Evolutionary conservation across 2,113 vertebrate species (phyloP), one percentile per base, ranked within the genome.

Genomic region (Lagopus leucura): DNA sequence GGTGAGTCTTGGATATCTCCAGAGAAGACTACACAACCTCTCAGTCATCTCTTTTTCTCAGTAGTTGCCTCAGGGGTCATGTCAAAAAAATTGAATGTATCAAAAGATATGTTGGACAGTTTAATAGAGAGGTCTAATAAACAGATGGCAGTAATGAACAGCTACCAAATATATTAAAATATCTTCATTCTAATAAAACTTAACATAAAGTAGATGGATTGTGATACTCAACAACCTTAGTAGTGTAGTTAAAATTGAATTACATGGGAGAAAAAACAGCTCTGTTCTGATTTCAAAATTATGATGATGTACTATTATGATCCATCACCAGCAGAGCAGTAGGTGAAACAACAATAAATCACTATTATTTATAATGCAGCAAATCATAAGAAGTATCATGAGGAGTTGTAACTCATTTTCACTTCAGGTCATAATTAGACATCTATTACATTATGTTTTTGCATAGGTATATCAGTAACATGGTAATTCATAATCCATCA

Each of bases 291-390:
- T 97, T 97, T 97, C 86, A 91, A 93, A 97, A 97, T 97, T 97
- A 97, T 95, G 94, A 96, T 96, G 97, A 98, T 98, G 94, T 97
- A 95, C 96, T 97, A 86, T 98, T 95, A 97, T 91, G 97, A 97
- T 98, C 96, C 95, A 97, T 97, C 97, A 97, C 95, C 81, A 64
- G 54, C 92, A 95, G 96, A 97, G 96, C 95, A 78, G 87, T 91
- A 86, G 66, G 94, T 90, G 90, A 97, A 97, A 95, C 84, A 71
- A 52, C 89, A 91, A 96, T 98, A 97, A 97, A 97, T 98, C 97
- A 97, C 64, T 45, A 25, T 97, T 97, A 97, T 98, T 98, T 97
- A 97, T 97, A 97, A 91, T 70, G 90, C 86, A 97, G 91, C 95
- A 97, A 97, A 97, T 98, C 96, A 96, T 87, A 95, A 95, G 96